Evolutionary conservation across 2,888 invertebrate genomes (phyloP).

Genomic region (Oegoconia quadripuncta): DNA sequence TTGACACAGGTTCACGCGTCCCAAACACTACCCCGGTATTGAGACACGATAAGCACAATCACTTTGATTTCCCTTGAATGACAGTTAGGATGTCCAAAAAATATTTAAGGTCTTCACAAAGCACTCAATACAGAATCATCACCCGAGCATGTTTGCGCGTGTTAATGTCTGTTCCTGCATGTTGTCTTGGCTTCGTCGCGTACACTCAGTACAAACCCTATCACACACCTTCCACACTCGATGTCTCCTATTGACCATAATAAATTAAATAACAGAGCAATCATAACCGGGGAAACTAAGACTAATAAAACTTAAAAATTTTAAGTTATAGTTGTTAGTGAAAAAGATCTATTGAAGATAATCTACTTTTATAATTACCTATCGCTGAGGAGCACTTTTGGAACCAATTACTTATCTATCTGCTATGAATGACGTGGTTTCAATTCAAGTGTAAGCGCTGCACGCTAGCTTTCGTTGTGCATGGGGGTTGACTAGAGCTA

Average conservation of each 20-base stretch:
- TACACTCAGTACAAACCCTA: constrained; percentile 49
- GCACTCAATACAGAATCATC: constrained; percentile 69
- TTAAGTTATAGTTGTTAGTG: not conserved
- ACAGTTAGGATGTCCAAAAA: constrained; percentile 34
- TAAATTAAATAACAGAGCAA: constrained; percentile 1
- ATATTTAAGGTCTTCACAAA: constrained; percentile 44
- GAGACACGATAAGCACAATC: constrained; percentile 35
- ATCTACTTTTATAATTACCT: constrained; percentile 37
- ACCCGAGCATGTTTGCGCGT: constrained; percentile 70
- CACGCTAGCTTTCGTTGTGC: constrained; percentile 79
- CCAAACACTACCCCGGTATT: constrained; percentile 39
- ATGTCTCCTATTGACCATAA: constrained; percentile 29
- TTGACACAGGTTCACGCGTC: constrained; percentile 49
- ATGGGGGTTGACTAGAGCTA: constrained; percentile 74
- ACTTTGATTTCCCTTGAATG: constrained; percentile 24
- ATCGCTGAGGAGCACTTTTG: constrained; percentile 51
- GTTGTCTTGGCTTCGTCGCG: constrained; percentile 76
- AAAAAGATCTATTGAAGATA: constrained; percentile 3
- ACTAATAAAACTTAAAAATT: no score
- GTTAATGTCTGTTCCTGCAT: constrained; percentile 71
- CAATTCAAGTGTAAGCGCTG: constrained; percentile 70
- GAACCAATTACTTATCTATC: constrained; percentile 46
- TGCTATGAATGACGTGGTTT: constrained; percentile 67
- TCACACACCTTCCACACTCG: constrained; percentile 53
- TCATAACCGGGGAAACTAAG: constrained; percentile 1